Percentiles rank a stretch among this genome's conserved stretches.
Conservation (phyloP, 2,888 invertebrate species). For the Cacoxenus indagator region DNA sequence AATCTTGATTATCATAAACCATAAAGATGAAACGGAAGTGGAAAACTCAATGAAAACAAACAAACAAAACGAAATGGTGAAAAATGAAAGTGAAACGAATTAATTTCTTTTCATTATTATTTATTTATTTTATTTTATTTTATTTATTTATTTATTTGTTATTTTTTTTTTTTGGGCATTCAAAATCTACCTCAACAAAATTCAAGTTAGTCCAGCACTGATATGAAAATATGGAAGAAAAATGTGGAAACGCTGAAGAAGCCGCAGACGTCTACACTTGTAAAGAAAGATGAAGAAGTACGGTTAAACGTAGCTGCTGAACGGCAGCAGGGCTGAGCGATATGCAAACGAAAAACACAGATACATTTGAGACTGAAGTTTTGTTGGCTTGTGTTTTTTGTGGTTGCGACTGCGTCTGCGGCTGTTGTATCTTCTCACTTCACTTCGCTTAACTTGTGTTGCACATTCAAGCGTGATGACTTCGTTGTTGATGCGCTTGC, state of each 20-base stretch:
- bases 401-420: neutral
- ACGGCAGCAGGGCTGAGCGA: neutral
- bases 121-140: no score
- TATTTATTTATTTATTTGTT: no score
- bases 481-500: neutral
- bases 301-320: neutral
- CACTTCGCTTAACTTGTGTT: neutral
- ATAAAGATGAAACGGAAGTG: neutral
- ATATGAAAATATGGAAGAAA: neutral
- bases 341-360: neutral
- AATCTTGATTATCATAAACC: neutral
- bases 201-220: neutral
- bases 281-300: neutral
- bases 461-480: neutral
- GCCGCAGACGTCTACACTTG: neutral
- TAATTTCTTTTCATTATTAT: no score
- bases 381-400: neutral
- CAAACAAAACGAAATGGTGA: neutral
- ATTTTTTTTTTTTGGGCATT: no score
- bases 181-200: neutral
- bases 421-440: neutral
- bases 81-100: conserved; percentile 7
- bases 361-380: neutral
- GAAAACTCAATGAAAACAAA: neutral
- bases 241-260: neutral